These are phyloP conservation scores for Uromys caudimaculatus DNA, from an alignment of 2,797 vertebrate species.

Conservation along the genomic window DNA sequence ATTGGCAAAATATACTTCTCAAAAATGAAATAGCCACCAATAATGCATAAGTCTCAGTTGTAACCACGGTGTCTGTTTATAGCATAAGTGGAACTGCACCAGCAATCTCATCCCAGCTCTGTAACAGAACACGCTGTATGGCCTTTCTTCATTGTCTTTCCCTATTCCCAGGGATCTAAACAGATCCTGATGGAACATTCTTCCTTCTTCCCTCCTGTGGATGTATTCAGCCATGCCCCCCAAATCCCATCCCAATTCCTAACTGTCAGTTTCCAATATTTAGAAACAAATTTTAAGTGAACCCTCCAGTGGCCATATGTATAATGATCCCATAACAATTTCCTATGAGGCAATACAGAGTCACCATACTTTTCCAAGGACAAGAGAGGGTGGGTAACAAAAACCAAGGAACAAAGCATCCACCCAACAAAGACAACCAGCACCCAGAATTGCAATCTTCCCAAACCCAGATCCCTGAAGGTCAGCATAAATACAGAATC, in stretches of 20 bases:
- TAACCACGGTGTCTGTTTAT: not conserved
- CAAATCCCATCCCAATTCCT: not conserved
- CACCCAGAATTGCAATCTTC: not conserved
- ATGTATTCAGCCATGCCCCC: not conserved
- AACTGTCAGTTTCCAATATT: not conserved
- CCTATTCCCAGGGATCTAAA: not conserved
- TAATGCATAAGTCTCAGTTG: not conserved
- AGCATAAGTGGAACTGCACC: not conserved
- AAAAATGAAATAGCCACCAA: not conserved
- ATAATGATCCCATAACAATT: not conserved
- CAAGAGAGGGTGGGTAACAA: not conserved
- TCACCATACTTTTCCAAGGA: not conserved
- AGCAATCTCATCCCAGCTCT: not conserved
- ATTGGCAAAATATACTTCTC: not conserved
- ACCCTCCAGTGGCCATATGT: not conserved
- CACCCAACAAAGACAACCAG: not conserved
- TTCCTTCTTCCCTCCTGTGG: not conserved
- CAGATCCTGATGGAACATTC: not conserved
- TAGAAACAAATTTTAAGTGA: not conserved
- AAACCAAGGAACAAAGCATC: not conserved
- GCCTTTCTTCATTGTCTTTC: not conserved
- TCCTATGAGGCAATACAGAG: not conserved
- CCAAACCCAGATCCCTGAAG: not conserved
- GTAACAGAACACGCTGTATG: not conserved
- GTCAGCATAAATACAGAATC: not conserved